Base-by-base conservation (phyloP, 2,888 invertebrate species). In the Campopleginae sp. region DNA sequence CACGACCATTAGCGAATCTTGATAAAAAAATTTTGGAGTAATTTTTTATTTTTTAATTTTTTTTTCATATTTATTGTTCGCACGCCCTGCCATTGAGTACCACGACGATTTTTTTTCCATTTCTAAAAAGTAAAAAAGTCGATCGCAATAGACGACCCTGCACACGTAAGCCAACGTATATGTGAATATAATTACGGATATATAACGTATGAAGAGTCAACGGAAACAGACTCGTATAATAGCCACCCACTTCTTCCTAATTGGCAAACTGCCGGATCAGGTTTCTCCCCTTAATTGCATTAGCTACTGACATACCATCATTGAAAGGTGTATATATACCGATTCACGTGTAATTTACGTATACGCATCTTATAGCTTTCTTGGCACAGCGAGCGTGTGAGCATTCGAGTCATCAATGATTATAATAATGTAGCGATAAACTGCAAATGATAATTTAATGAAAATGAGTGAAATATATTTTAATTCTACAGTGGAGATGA, bases 221-320 rank as follows among this genome's bases (percentile, higher is more conserved):
- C 46, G 82, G 80, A 79, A 83, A 85, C 75, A 84, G 68, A 80
- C 82, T 81, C 84, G 78, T 63, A 80, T 70, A 74, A 87, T 86
- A 87, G 86, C 87, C 87, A 87, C 88, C 86, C 89, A 87, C 89
- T 89, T 89, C 87, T 87, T 87, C 88, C 87, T 92, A 91, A 92
- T 92, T 92, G 91, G 89, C 88, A 91, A 92, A 92, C 90, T 88
- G 88, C 89, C 86, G 91, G 91, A 90, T 92, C 92, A 90, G 90
- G 91, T 92, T 92, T 92, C 92, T 89, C 86, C 84, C 83, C 87
- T 87, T 91, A 92, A 92, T 91, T 90, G 90, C 88, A 91, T 92
- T 91, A 91, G 88, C 88, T 84, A 86, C 89, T 88, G 89, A 89
- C 91, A 91, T 90, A 90, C 90, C 89, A 91, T 88, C 88, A 86